Evolutionary conservation across 2,888 invertebrate species (phyloP).

Genomic region (Drosophila peninsularis): DNA sequence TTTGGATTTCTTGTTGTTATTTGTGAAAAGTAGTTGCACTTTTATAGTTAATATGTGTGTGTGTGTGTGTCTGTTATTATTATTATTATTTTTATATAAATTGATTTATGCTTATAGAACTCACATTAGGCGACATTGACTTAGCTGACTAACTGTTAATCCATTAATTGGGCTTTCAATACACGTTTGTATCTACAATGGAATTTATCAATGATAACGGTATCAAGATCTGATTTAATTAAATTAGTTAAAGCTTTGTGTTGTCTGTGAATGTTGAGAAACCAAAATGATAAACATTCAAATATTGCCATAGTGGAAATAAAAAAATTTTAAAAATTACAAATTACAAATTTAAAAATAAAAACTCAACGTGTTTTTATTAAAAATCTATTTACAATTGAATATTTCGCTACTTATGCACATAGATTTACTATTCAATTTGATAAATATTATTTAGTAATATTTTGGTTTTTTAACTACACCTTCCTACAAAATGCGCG

Average conservation of each 20-base stretch:
- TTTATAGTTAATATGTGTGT: conserved; percentile 52
- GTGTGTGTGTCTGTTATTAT: conserved; percentile 40
- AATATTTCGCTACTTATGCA: conserved; percentile 78
- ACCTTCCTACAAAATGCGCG: conserved; percentile 65
- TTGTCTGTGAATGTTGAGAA: conserved; percentile 28
- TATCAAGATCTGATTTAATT: conserved; percentile 77
- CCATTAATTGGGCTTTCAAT: conserved; percentile 45
- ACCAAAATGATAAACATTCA: conserved; percentile 33
- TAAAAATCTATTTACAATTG: conserved; percentile 71
- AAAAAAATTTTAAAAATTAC: neutral
- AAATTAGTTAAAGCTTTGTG: conserved; percentile 82
- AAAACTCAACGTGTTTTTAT: conserved; percentile 41
- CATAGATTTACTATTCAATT: conserved; percentile 66
- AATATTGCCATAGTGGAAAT: conserved; percentile 43
- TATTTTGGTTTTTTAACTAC: conserved; percentile 54
- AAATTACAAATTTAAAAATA: neutral
- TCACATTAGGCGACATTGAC: conserved; percentile 82
- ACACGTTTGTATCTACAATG: conserved; percentile 79
- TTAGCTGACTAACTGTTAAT: conserved; percentile 67
- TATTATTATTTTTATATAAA: conserved; percentile 23
- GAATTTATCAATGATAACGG: conserved; percentile 68
- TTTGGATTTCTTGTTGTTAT: conserved; percentile 21
- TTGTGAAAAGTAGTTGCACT: conserved; percentile 57
- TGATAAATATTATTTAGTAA: conserved; percentile 52
- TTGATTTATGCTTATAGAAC: conserved; percentile 68